Conservation (phyloP, 1,140 invertebrate species). For the Drosophila biarmipes region DNA sequence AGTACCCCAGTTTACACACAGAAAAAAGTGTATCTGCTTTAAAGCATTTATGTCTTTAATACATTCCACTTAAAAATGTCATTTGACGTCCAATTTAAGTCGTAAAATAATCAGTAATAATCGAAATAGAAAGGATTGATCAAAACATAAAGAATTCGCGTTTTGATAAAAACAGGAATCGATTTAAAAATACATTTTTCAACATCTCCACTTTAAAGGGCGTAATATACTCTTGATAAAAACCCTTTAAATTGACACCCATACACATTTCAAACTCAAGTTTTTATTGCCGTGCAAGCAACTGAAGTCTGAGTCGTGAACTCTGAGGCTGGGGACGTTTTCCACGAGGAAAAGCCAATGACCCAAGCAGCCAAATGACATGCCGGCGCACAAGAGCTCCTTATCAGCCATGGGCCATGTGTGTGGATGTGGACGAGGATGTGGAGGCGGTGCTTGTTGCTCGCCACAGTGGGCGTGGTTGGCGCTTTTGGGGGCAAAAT, state of each 20-base stretch:
- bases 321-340: constrained; percentile 3
- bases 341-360: constrained; percentile 51
- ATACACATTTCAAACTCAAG: not conserved
- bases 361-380: constrained; percentile 67
- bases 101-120: too few relatives aligned
- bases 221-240: too few relatives aligned
- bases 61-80: too few relatives aligned
- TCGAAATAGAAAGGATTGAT: too few relatives aligned
- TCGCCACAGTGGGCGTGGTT: constrained; percentile 45
- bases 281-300: constrained; percentile 3
- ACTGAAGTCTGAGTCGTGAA: not conserved
- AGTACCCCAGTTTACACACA: constrained; percentile 13
- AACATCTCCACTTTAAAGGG: too few relatives aligned
- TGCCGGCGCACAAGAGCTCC: constrained; percentile 29
- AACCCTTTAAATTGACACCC: not conserved
- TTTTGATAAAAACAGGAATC: too few relatives aligned
- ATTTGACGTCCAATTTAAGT: too few relatives aligned
- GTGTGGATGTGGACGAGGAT: not conserved
- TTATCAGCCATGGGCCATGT: constrained; percentile 65
- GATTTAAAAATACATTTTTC: too few relatives aligned
- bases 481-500: not conserved
- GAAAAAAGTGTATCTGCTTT: not conserved
- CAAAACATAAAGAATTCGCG: too few relatives aligned
- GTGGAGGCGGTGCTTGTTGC: constrained; percentile 37
- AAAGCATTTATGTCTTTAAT: too few relatives aligned